Conservation (phyloP, 1,140 invertebrate genomes). For the Sitodiplosis mosellana region DNA sequence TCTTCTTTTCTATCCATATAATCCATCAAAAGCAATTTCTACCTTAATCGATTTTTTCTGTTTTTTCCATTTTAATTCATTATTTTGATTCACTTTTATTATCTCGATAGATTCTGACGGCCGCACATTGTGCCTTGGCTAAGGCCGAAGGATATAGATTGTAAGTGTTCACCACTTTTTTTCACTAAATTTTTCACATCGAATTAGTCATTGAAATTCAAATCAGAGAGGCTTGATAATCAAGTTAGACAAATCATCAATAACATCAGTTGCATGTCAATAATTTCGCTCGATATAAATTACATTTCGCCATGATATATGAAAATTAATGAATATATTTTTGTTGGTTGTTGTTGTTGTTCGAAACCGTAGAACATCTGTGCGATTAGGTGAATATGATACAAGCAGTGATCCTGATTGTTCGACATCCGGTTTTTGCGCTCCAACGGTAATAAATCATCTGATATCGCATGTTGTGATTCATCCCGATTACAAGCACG, state of each 20-base stretch:
- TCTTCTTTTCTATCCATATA: no score
- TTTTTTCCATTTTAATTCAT: no score
- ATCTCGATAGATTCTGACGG: constrained; percentile 32
- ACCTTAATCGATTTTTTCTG: no score
- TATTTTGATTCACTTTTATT: background rate
- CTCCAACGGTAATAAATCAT: constrained; percentile 38
- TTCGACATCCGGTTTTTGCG: constrained; percentile 41
- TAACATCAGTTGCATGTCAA: no score
- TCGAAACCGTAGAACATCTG: constrained; percentile 27
- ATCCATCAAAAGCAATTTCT: no score
- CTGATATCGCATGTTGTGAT: constrained; percentile 43
- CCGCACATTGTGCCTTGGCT: constrained; percentile 48
- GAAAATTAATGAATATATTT: no score
- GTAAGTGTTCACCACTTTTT: constrained; percentile 26
- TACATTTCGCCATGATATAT: no score
- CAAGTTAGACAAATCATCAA: no score
- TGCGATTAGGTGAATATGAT: constrained; percentile 46
- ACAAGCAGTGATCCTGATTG: constrained; percentile 41
- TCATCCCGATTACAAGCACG: constrained; percentile 45
- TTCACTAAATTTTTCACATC: background rate
- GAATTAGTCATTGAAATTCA: no score
- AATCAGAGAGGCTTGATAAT: no score
- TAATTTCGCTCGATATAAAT: no score
- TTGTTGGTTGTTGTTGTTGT: background rate
- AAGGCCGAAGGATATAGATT: constrained; percentile 45